Evolutionary conservation across 2,888 invertebrate species (phyloP), one percentile per base, ranked within the genome.

Genomic region (Phragmatobia fuliginosa): DNA sequence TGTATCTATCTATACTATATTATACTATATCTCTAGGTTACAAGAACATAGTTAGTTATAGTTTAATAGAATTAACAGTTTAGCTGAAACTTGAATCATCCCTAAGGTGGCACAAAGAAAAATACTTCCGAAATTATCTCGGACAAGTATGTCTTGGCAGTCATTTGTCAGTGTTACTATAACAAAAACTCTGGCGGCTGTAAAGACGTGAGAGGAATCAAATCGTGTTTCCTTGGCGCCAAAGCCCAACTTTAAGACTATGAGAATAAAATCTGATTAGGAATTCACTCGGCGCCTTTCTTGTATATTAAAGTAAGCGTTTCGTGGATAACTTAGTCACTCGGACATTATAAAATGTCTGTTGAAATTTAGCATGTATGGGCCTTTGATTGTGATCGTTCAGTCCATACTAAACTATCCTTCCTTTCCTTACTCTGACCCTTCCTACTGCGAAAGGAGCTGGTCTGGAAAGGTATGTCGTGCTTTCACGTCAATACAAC

Each of bases 131-230:
- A 72, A 72, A 74, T 80, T 63, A 56, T 65, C 67, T 16, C 6
- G 31, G 56, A 59, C 68, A 60, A 71, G 60, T 67, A 62, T 49
- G 66, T 67, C 66, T 60, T 66, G 66, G 63, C 59, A 28, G 68
- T 78, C 70, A 73, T 75, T 76, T 70, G 76, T 75, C 69, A 75
- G 65, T 45, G 66, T 21, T 59, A 66, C 58, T 49, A 67, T 72
- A 74, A 80, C 72, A 76, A 71, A 72, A 72, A 67, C 61, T 68
- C 67, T 62, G 58, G 66, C 67, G 49, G 58, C 10, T 38, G 16
- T 18, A 25, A 60, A 5, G 1, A 78, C 80, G 80, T 80, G 79
- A 63, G 21, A 7, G 0, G 70, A 32, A 33, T 78, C 49, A 56
- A 67, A 74, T 80, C 62, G 62, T 62, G 11, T 18, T 18, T 59